Evolutionary conservation across 1,140 invertebrate genomes (phyloP), one percentile per base, ranked within the genome.

Genomic region (Bombus turneri): DNA sequence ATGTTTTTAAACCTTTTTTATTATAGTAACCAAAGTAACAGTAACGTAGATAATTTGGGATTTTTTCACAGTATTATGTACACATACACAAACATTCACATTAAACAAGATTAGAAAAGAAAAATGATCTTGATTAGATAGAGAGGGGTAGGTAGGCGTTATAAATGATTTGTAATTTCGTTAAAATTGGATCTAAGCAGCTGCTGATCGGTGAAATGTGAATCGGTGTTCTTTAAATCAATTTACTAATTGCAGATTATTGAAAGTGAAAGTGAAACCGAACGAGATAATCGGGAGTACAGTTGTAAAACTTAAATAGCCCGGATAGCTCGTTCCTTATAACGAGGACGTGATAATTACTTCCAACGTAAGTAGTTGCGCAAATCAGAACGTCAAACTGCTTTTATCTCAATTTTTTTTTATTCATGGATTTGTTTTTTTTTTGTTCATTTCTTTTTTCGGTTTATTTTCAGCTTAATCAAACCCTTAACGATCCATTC

Each of bases 331-430:
- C 86, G 86, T 90, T 90, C 74, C 83, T 88, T 79, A 83, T 82
- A 85, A 79, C 81, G 84, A 90, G 86, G 79, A 87, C 69, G 78
- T 81, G 86, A 90, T 91, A 90, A 88, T 90, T 86, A 90, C 77
- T 83, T 91, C 78, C 74, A 88, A 84, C 76, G 84, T 88, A 88
- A 91, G 86, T 86, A 88, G 71, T 85, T 71, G 86, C 69, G 82
- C 68, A 76, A 79, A 74, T 81, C 79, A 74, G 34, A 80, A 53
- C 22, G 53, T 62, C 68, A 85, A 78, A 62, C 18, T 64, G 83
- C 83, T 85, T 85, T 62, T 13, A 72, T 79, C 66, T 78, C 34
- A 34, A 76, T n/a, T 57, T 74, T 83, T 69, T 62, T n/a, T 79
- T n/a, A 41, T 41, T 72, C 10, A 69, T 59, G 0, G 5, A 68